phyloP scores from a whole-genome alignment of 2,113 vertebrate genomes.

The Mungos mungo region DNA sequence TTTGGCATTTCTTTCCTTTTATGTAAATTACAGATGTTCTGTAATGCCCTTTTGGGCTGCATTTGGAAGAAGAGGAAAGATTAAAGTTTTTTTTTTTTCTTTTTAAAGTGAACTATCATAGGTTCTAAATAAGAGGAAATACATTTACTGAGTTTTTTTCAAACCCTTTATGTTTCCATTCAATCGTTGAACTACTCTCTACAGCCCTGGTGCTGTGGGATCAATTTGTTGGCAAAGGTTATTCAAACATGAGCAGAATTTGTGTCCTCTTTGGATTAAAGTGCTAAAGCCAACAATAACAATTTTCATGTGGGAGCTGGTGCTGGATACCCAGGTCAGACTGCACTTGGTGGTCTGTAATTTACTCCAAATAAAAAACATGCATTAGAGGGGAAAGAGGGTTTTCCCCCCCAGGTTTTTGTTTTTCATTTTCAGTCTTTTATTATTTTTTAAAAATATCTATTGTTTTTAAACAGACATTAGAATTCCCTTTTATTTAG shows the following conservation, averaged over 20 bases:
- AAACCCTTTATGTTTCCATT: conserved; percentile 36
- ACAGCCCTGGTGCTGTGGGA: conserved; percentile 74
- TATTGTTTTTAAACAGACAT: conserved; percentile 57
- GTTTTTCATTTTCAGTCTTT: conserved; percentile 75
- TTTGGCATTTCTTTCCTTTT: conserved; percentile 70
- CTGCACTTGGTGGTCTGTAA: conserved; percentile 82
- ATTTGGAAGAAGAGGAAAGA: conserved; percentile 6
- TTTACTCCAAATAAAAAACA: conserved; percentile 81
- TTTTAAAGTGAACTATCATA: conserved; percentile 52
- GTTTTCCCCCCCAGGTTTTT: conserved; percentile 78
- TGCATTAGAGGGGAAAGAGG: conserved; percentile 46
- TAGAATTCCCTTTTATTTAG: conserved; percentile 41
- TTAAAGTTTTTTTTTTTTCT: conserved; percentile 33
- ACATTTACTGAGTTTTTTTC: conserved; percentile 35
- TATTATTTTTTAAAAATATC: conserved; percentile 39
- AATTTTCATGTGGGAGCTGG: conserved; percentile 84
- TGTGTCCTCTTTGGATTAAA: conserved; percentile 80
- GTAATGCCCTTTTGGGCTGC: conserved; percentile 65
- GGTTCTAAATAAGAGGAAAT: conserved; percentile 44
- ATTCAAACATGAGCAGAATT: conserved; percentile 84
- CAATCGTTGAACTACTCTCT: conserved; percentile 65
- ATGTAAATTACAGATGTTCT: conserved; percentile 74
- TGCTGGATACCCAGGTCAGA: conserved; percentile 76
- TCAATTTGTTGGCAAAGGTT: conserved; percentile 86
- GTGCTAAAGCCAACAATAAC: conserved; percentile 85